phyloP scores from a whole-genome alignment of 2,888 invertebrate species.

The Drosophila hawaiiensis region DNA sequence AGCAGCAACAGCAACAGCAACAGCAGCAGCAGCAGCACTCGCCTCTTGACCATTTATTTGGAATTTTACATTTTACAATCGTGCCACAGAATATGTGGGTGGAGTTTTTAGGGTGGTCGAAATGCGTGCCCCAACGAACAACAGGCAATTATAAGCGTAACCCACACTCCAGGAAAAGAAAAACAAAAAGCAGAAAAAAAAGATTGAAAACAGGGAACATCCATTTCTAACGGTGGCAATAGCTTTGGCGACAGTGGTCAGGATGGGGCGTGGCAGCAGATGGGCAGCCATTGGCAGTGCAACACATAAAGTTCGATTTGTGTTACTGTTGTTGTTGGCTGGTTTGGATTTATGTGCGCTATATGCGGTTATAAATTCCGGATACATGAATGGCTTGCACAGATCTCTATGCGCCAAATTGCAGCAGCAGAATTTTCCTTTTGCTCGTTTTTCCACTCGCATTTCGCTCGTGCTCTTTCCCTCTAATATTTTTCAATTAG shows the following conservation, averaged over 20 bases:
- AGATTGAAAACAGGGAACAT: slow-evolving; percentile 46
- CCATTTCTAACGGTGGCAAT: slow-evolving; percentile 79
- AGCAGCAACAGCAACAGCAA: slow-evolving; percentile 36
- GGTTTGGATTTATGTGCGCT: slow-evolving; percentile 75
- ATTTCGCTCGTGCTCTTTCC: slow-evolving; percentile 39
- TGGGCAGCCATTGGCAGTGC: slow-evolving; percentile 76
- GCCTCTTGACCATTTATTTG: slow-evolving; percentile 77
- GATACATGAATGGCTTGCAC: slow-evolving; percentile 75
- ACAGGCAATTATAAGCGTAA: slow-evolving; percentile 77
- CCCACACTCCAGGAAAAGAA: background rate
- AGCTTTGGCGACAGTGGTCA: slow-evolving; percentile 77
- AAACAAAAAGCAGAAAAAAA: background rate
- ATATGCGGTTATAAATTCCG: slow-evolving; percentile 79
- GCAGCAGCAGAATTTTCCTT: slow-evolving; percentile 66
- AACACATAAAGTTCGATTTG: slow-evolving; percentile 81
- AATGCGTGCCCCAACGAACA: slow-evolving; percentile 62
- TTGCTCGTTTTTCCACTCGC: slow-evolving; percentile 38
- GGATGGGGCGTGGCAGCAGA: slow-evolving; percentile 54
- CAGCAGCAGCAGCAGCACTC: slow-evolving; percentile 21
- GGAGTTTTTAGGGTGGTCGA: slow-evolving; percentile 5
- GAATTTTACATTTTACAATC: slow-evolving; percentile 80
- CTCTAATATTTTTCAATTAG: slow-evolving; percentile 76
- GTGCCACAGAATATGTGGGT: slow-evolving; percentile 37
- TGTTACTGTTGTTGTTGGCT: slow-evolving; percentile 46
- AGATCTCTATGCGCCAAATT: slow-evolving; percentile 80